Evolutionary conservation across 2,797 vertebrate genomes (phyloP).

Genomic region (Rallus crepitans): DNA sequence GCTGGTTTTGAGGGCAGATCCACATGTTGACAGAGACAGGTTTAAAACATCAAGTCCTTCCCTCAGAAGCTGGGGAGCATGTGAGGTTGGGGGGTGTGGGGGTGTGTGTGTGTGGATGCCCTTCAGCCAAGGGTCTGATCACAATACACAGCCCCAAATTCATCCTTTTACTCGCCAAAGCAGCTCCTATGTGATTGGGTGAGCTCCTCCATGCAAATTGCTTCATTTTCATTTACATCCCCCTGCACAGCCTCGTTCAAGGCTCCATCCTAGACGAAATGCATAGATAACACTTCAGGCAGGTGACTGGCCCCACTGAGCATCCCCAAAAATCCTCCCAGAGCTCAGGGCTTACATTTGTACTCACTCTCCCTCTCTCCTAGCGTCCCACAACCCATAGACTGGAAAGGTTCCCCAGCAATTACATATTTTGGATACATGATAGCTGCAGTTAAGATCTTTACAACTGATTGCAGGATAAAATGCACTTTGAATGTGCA

Average conservation of each 20-base stretch:
- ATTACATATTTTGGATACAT: constrained; percentile 58
- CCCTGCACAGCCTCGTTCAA: background rate
- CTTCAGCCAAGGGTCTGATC: background rate
- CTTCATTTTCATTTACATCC: background rate
- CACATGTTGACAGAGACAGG: rapidly evolving
- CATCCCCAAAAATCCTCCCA: background rate
- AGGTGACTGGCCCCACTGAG: background rate
- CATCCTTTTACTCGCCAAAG: background rate
- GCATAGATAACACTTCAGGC: background rate
- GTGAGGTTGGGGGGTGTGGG: background rate
- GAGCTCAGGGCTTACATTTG: background rate
- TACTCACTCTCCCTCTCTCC: background rate
- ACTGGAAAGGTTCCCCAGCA: constrained; percentile 60
- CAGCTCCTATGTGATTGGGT: background rate
- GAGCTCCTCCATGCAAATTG: background rate
- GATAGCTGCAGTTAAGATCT: constrained; percentile 70
- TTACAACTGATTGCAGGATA: constrained; percentile 49
- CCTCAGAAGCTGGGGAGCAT: rapidly evolving
- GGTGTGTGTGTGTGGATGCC: background rate
- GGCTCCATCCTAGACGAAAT: background rate
- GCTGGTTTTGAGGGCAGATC: background rate
- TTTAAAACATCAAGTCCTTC: background rate
- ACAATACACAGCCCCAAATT: background rate
- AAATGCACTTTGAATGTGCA: constrained; percentile 63
- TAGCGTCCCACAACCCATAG: constrained; percentile 32